phyloP scores from a whole-genome alignment of 2,888 invertebrate species.

The Osmoderma eremita region DNA sequence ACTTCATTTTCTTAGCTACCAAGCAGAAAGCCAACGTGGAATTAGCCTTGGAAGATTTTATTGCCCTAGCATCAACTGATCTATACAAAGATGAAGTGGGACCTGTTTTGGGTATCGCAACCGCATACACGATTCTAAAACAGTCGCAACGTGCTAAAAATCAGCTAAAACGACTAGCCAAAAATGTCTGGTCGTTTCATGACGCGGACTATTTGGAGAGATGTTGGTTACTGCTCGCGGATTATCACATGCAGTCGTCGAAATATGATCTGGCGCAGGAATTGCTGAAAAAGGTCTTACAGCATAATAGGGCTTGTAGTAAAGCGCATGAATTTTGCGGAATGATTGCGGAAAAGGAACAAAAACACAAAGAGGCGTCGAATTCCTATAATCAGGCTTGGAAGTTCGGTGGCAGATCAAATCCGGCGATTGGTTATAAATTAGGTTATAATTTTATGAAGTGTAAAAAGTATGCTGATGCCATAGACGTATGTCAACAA shows the following conservation, averaged over 20 bases:
- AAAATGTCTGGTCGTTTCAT: slow-evolving; percentile 90
- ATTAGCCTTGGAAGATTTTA: slow-evolving; percentile 82
- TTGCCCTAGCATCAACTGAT: slow-evolving; percentile 77
- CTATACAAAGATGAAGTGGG: slow-evolving; percentile 82
- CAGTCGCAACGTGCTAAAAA: slow-evolving; percentile 92
- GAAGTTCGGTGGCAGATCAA: slow-evolving; percentile 82
- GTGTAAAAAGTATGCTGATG: slow-evolving; percentile 87
- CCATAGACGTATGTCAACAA: slow-evolving; percentile 89
- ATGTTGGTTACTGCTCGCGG: slow-evolving; percentile 94
- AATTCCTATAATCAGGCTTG: slow-evolving; percentile 87
- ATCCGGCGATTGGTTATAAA: slow-evolving; percentile 91
- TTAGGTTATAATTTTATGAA: slow-evolving; percentile 92
- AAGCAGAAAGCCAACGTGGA: slow-evolving; percentile 88
- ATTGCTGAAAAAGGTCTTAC: slow-evolving; percentile 78
- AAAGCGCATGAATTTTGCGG: slow-evolving; percentile 92
- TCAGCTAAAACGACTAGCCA: slow-evolving; percentile 88
- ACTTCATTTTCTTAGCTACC: slow-evolving; percentile 84
- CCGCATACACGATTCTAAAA: slow-evolving; percentile 86
- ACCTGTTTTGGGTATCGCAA: slow-evolving; percentile 78
- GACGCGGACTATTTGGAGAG: slow-evolving; percentile 96
- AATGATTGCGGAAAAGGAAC: slow-evolving; percentile 90
- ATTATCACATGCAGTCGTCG: slow-evolving; percentile 84
- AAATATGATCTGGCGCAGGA: slow-evolving; percentile 90
- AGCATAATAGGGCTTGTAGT: slow-evolving; percentile 88
- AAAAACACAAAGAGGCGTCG: slow-evolving; percentile 86